Evolutionary conservation across 2,888 invertebrate genomes (phyloP).

Genomic region (Dicyrtomina minuta): DNA sequence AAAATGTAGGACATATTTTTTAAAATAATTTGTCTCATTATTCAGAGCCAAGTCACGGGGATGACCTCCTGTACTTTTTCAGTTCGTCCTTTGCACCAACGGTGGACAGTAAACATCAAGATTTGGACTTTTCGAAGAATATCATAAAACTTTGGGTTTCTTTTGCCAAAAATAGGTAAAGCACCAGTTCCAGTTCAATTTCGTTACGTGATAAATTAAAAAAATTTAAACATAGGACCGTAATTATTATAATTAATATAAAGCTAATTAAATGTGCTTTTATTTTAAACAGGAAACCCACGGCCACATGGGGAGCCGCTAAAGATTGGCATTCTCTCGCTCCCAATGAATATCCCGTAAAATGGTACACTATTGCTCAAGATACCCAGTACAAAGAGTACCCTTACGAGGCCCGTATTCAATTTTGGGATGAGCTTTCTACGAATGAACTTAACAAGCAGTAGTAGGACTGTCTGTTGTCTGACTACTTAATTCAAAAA

Average conservation of each 20-base stretch:
- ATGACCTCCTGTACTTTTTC: constrained; percentile 8
- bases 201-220: too few species aligned
- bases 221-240: too few species aligned
- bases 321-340: constrained; percentile 9
- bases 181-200: not conserved
- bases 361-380: constrained; percentile 6
- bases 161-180: not conserved
- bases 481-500: too few species aligned
- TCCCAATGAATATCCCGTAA: not conserved
- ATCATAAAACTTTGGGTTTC: not conserved
- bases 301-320: constrained; percentile 3
- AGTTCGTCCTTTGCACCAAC: not conserved
- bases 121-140: constrained; percentile 3
- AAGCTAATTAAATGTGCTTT: not conserved
- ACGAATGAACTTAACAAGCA: too few species aligned
- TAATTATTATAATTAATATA: not conserved
- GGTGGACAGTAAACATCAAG: not conserved
- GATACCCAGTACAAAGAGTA: constrained; percentile 3
- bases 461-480: too few species aligned
- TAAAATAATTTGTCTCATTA: too few species aligned
- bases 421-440: constrained; percentile 5
- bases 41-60: constrained; percentile 5
- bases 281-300: constrained; percentile 5
- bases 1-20: too few species aligned
- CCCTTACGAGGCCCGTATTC: not conserved